Evolutionary conservation across 1,140 invertebrate genomes (phyloP), one percentile per base, ranked within the genome.

Genomic region (Pseudomyrmex dendroicus): DNA sequence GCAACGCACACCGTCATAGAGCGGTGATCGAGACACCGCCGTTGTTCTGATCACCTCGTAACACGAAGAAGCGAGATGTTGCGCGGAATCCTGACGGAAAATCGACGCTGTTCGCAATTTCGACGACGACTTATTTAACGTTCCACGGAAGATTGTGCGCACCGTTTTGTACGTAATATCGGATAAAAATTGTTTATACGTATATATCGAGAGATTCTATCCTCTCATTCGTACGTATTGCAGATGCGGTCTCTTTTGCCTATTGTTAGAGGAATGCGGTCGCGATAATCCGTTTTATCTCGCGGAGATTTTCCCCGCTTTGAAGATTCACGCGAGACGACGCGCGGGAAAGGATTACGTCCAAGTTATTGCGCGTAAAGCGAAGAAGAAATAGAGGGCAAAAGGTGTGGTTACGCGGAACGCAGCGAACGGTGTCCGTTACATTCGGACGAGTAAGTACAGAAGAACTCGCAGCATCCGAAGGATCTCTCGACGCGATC

Each of bases 331-430:
- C 52, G 35, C 17, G 22, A 77, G 50, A 56, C 63, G 63, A 46
- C 20, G 74, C 59, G 61, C 22, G 22, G 25, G 66, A 80, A 57
- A 52, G 64, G 76, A 80, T 25, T 72, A 80, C 35, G 44, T 3
- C 7, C 15, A 35, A 25, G 22, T 72, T 70, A 59, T 50, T 72
- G 76, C 64, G 5, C 64, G 17, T 48, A 25, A 50, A 59, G 54
- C 44, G 44, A 15, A 2, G n/a, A 59, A 25, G 35, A 57, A 52
- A 78, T 35, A 50, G 76, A n/a, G 52, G 56, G 44, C 46, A 50
- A 80, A 72, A 80, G 76, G 76, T 80, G 76, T 72, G 76, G 76
- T 66, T 80, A 80, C 76, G 44, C 59, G 20, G 54, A 80, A 78
- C 76, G 64, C 44, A 57, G 9, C 62, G 12, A 50, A 67, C 52